A percentile compares a stretch with the other conserved stretches of the same genome.
phyloP scores from a whole-genome alignment of 1,140 invertebrate species.

The Idris sp. region DNA sequence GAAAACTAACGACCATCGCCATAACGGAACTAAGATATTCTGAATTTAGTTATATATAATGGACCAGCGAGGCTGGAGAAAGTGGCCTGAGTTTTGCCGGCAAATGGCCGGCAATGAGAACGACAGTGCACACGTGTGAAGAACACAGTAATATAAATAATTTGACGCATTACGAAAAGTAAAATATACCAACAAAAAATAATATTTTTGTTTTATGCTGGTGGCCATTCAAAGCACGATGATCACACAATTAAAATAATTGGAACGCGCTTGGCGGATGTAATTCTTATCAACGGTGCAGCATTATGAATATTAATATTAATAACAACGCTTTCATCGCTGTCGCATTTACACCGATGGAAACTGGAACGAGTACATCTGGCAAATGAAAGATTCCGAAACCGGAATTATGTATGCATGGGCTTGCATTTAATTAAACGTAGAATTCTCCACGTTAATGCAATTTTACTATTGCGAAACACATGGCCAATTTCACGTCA shows the following conservation, averaged over 20 bases:
- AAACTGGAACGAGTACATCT: conserved; percentile 52
- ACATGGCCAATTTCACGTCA: conserved; percentile 39
- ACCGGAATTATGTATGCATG: conserved; percentile 58
- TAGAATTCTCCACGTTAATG: conserved; percentile 50
- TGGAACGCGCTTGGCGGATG: conserved; percentile 12
- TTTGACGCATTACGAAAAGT: too few species aligned
- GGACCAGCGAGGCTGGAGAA: conserved; percentile 26
- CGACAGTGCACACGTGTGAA: too few species aligned
- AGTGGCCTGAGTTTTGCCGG: conserved; percentile 18
- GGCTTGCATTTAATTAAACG: conserved; percentile 58
- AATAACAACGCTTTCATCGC: conserved; percentile 38
- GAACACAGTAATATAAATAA: too few species aligned
- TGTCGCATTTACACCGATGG: conserved; percentile 38
- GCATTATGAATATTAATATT: conserved; percentile 39
- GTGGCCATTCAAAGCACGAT: conserved; percentile 7
- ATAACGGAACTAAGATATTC: conserved; percentile 12
- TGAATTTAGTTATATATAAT: conserved; percentile 28
- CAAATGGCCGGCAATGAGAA: neutral
- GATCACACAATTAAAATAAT: conserved; percentile 34
- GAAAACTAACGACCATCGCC: neutral
- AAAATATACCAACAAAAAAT: too few species aligned
- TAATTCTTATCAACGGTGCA: conserved; percentile 23
- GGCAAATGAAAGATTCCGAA: conserved; percentile 60
- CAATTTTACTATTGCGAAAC: conserved; percentile 55
- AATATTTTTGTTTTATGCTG: conserved; percentile 7